Conservation (phyloP, 2,797 vertebrate species). For the Rousettus madagascariensis region DNA sequence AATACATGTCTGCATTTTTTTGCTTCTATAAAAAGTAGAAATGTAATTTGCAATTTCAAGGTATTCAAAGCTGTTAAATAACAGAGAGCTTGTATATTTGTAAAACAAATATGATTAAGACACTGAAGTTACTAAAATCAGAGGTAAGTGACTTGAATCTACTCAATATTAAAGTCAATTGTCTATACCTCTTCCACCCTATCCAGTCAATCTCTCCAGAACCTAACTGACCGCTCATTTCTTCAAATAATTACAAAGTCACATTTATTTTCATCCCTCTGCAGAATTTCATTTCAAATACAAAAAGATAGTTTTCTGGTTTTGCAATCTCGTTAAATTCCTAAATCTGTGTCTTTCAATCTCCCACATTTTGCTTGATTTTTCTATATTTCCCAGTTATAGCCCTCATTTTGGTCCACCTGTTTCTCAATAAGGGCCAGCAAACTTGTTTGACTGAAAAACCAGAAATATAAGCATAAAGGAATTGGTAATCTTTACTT, state of each 20-base stretch:
- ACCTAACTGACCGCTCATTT: not conserved
- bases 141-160: not conserved
- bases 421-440: not conserved
- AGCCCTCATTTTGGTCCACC: not conserved
- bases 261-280: not conserved
- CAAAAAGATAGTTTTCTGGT: not conserved
- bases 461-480: not conserved
- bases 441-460: not conserved
- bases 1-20: not conserved
- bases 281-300: not conserved
- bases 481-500: not conserved
- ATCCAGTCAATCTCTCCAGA: not conserved
- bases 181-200: not conserved
- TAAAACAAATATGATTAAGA: not conserved
- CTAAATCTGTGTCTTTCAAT: not conserved
- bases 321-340: not conserved
- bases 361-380: not conserved
- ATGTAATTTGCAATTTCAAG: not conserved
- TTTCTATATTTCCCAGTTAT: not conserved
- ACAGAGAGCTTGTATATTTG: not conserved
- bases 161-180: not conserved
- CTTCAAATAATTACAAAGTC: conserved; percentile 8
- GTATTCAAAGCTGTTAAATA: not conserved
- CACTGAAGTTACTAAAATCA: not conserved
- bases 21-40: not conserved